Conservation (phyloP, 1,140 invertebrate genomes). For the Amyelois transitella region DNA sequence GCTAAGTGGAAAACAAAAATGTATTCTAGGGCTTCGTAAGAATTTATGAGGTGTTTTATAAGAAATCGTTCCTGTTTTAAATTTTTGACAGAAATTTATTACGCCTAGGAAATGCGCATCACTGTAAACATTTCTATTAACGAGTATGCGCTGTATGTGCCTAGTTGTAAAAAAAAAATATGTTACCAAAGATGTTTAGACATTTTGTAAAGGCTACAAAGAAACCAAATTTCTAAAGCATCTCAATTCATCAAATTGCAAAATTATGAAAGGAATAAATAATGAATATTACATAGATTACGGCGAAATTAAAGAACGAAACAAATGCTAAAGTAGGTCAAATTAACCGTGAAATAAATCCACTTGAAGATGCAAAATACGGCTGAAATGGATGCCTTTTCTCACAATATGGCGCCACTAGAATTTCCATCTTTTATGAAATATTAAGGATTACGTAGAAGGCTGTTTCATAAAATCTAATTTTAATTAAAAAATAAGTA, state of each 20-base stretch:
- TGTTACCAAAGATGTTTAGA: too few species aligned
- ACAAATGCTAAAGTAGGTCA: constrained; percentile 29
- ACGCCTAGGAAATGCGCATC: too few species aligned
- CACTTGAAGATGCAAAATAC: constrained; percentile 69
- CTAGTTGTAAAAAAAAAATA: too few species aligned
- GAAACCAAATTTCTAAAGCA: too few species aligned
- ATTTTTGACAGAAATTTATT: too few species aligned
- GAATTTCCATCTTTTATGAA: constrained; percentile 74
- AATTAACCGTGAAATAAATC: constrained; percentile 62
- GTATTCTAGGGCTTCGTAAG: constrained; percentile 12
- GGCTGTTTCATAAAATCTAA: constrained; percentile 63
- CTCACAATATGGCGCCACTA: constrained; percentile 71
- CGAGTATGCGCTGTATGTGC: too few species aligned
- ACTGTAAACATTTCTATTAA: too few species aligned
- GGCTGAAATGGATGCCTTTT: constrained; percentile 64
- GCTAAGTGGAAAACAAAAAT: constrained; percentile 40
- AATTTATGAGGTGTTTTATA: not conserved
- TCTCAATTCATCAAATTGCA: not conserved
- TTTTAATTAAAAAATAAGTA: constrained; percentile 72
- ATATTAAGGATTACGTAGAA: constrained; percentile 61
- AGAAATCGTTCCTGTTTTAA: not conserved
- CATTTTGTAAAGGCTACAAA: too few species aligned
- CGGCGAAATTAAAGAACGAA: constrained; percentile 17
- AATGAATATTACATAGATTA: constrained; percentile 3
- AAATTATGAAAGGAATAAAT: not conserved